Base-by-base conservation (phyloP, 2,888 invertebrate species). In the Trachelus stipa region DNA sequence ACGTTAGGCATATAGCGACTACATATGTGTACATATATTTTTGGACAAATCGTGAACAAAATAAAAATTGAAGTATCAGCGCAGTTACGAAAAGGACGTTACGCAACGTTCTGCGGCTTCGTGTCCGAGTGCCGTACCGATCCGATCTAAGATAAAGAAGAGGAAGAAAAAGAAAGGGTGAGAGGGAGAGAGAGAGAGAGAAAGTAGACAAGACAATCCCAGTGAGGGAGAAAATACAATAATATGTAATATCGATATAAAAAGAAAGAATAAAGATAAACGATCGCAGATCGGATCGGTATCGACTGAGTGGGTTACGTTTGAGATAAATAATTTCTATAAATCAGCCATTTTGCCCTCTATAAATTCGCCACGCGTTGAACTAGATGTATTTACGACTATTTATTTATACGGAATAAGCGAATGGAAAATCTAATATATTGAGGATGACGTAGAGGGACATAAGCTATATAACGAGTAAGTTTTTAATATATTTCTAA, bases 361-460 rank as follows among this genome's bases (percentile, higher is more conserved):
- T 68, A 69, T 71, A 77, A 77, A 78, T 76, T 69, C 74, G 68
- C 73, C 73, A 73, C 76, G 37, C 76, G 79, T 76, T 79, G 79
- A 79, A 77, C 69, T 80, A 79, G 81, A 85, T 87, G 84, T 87
- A 87, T 87, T 87, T 87, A 87, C 83, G 83, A 86, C 83, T 87
- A 88, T 89, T 88, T 88, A 85, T 89, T 89, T 87, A 84, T 83
- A 87, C 83, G 84, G 83, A 83, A 80, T 86, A 83, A 86, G 85
- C 77, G 82, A 82, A 82, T 79, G 85, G 82, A 83, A 84, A 83
- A 88, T 87, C 85, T 87, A 87, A 87, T 89, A 89, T 89, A 88
- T 87, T 86, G 83, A 88, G 82, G 80, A 88, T 85, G 84, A 88
- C 85, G 83, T 84, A 84, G 83, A 84, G 78, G 84, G 75, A 81